Evolutionary conservation across 37 sponge, comb jelly and placozoan species (phyloP).

Genomic region (Agelas oroides): DNA sequence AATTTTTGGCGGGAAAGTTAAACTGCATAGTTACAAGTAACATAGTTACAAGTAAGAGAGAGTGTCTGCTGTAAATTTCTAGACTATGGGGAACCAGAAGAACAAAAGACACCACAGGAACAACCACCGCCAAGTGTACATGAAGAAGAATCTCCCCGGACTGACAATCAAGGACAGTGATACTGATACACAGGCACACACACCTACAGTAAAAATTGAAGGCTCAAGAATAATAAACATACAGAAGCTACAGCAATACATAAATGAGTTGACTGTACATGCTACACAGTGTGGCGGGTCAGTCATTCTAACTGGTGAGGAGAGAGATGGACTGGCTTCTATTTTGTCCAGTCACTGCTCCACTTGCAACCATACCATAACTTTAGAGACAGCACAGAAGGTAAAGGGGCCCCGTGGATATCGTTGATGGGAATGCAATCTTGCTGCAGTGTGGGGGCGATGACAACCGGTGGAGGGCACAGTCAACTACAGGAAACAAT

Average conservation of each 20-base stretch:
- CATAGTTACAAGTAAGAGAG: too few relatives aligned
- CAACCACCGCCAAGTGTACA: slow-evolving; percentile 6
- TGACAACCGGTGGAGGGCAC: slow-evolving; percentile 59
- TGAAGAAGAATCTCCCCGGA: neutral
- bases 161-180: too few relatives aligned
- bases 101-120: slow-evolving; percentile 16
- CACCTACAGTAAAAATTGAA: neutral
- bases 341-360: slow-evolving; percentile 1
- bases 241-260: slow-evolving; percentile 24
- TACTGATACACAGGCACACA: too few relatives aligned
- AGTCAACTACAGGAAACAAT: slow-evolving; percentile 20
- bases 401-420: slow-evolving; percentile 18
- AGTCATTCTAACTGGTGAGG: slow-evolving; percentile 30
- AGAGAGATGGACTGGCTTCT: slow-evolving; percentile 43
- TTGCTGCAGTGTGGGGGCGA: slow-evolving; percentile 64
- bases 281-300: slow-evolving; percentile 7
- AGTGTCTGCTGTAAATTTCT: too few relatives aligned
- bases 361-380: neutral
- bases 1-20: too few relatives aligned
- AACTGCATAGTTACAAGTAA: too few relatives aligned
- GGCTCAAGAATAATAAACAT: slow-evolving; percentile 30
- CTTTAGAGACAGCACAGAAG: slow-evolving; percentile 29
- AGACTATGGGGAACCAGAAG: slow-evolving; percentile 20
- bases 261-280: slow-evolving; percentile 5
- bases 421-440: slow-evolving; percentile 36